Base-by-base conservation (phyloP, 2,797 vertebrate species). In the Passerculus sandwichensis region DNA sequence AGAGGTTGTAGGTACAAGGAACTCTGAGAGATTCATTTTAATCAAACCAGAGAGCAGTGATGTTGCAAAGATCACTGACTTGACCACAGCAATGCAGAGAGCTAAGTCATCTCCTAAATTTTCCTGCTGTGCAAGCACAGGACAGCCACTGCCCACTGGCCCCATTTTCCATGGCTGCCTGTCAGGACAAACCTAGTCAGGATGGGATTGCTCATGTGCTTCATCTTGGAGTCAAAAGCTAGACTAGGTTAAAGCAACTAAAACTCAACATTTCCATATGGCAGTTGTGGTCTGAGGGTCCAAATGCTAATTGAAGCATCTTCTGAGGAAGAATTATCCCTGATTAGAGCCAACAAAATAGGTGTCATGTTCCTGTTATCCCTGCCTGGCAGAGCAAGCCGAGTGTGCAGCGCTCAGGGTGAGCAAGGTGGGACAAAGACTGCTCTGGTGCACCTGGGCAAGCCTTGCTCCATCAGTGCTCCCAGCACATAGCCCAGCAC, bases 371-470 rank as follows among this genome's bases (percentile, higher is more conserved):
- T 50, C 13, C 27, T 73, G 36, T 67, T 45, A 25, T 27, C 18
- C n/a, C 34, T 84, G 11, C 15, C 42, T 42, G 72, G 54, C 29
- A 45, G 48, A 73, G 22, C 17, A 21, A 61, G 30, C 3, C 0
- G 3, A 1, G 15, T 44, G 13, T 22, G 5, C 26, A 66, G 72
- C 0, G 0, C 27, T 70, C 19, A 10, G 74, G 15, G 15, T 62
- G 62, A 77, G n/a, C 11, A 47, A 54, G 19, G n/a, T 1, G 1
- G 44, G 11, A 72, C 7, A 32, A 74, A 81, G 13, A 27, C 15
- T 7, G 36, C 7, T 19, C 36, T 42, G 48, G 38, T 10, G 36
- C 13, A 26, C 13, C 19, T 36, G 36, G 30, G 36, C 2, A 29
- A 72, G 13, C 13, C n/a, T 79, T n/a, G 10, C 20, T 73, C 29